Percentiles rank a stretch among this genome's conserved stretches.
Evolutionary conservation across 2,113 vertebrate species (phyloP).

Genomic region (Protobothrops mucrosquamatus): DNA sequence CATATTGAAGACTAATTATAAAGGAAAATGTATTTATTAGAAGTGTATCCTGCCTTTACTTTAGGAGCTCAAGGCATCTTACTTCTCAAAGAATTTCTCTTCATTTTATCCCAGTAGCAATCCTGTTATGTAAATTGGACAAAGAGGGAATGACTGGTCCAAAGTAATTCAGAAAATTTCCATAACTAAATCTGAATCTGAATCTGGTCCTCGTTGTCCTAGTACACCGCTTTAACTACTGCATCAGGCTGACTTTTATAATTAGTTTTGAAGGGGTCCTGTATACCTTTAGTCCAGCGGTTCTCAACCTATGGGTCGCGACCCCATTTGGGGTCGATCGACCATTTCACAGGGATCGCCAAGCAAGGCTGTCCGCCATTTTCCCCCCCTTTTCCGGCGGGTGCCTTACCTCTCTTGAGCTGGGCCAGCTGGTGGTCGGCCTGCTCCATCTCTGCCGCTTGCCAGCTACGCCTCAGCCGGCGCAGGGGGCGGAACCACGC

Average conservation of each 20-base stretch:
- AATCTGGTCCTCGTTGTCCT: background rate
- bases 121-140: background rate
- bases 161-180: background rate
- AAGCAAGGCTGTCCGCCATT: too few relatives aligned
- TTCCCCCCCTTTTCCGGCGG: too few relatives aligned
- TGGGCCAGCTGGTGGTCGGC: too few relatives aligned
- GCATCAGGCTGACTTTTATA: background rate
- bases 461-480: too few relatives aligned
- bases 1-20: background rate
- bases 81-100: background rate
- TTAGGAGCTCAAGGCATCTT: background rate
- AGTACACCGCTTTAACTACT: background rate
- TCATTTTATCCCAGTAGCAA: background rate
- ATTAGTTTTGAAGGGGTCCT: background rate
- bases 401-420: too few relatives aligned
- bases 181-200: background rate
- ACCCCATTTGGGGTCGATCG: too few relatives aligned
- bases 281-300: background rate
- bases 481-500: too few relatives aligned
- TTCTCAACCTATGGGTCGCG: too few relatives aligned
- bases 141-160: background rate
- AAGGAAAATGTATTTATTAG: background rate
- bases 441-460: too few relatives aligned
- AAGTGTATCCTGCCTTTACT: background rate
- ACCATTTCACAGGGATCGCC: too few relatives aligned